These are phyloP conservation scores for Trichopoda pennipes DNA, from an alignment of 2,888 invertebrate species.

Conservation along the genomic window DNA sequence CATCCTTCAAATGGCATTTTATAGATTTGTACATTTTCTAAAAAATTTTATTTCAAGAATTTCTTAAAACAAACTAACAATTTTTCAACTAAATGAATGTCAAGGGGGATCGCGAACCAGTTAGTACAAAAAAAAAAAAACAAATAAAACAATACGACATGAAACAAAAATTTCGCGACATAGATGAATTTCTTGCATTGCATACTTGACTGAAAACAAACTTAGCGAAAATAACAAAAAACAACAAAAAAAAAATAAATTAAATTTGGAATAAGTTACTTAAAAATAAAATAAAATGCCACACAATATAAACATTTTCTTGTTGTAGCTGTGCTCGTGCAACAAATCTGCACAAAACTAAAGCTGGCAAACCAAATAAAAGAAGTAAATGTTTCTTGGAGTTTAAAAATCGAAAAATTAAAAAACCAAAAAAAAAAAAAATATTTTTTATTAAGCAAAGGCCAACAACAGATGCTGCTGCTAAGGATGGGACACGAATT, in stretches of 20 bases:
- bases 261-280: constrained; percentile 7
- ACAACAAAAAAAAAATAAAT: too few species aligned
- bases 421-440: background rate
- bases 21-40: too few species aligned
- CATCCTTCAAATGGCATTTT: too few species aligned
- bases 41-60: too few species aligned
- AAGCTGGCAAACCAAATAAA: constrained; percentile 25
- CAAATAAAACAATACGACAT: too few species aligned
- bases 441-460: constrained; percentile 28
- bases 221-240: background rate
- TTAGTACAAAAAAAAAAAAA: too few species aligned
- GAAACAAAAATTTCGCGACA: constrained; percentile 55
- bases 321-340: background rate
- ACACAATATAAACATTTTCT: constrained; percentile 35
- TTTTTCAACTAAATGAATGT: too few species aligned
- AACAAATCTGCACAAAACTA: constrained; percentile 44
- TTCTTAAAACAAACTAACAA: too few species aligned
- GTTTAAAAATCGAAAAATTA: constrained; percentile 35
- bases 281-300: constrained; percentile 48
- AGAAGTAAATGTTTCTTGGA: constrained; percentile 38
- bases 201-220: constrained; percentile 40
- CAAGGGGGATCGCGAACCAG: too few species aligned
- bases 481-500: constrained; percentile 47
- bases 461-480: constrained; percentile 61
- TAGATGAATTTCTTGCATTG: constrained; percentile 65